Base-by-base conservation (phyloP, 2,113 vertebrate species). In the Gavia stellata region DNA sequence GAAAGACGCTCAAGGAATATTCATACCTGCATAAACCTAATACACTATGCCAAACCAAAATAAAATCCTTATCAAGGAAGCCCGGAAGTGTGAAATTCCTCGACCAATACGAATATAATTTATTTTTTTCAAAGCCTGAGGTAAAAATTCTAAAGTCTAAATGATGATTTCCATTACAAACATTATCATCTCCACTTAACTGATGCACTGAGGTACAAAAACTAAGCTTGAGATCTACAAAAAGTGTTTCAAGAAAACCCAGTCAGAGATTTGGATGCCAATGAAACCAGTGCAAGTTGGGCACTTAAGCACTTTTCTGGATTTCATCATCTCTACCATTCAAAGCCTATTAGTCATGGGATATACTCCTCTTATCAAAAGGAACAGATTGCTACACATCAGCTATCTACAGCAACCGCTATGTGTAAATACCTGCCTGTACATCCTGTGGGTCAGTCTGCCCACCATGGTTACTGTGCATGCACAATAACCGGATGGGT, bases 391-490 rank as follows among this genome's bases (percentile, higher is more conserved):
- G 80, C 67, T 23, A 53, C 50, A 75, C 71, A 52, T 3, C 34
- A 88, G 74, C 82, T 55, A 3, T 79, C 70, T 50, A 40, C 34
- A 73, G 95, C 65, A 93, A 65, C 85, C 2, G 20, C 81, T 68
- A 71, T 7, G 47, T 56, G 71, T 28, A 23, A 73, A 45, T 26
- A 65, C 44, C 74, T 83, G 88, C 86, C 20, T 12, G 36, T 21
- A 83, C 63, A 86, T 90, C 94, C 96, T 86, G 92, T 33, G 75
- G 82, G 58, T 66, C 71, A 45, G 24, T 0, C 47, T 80, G 91
- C 88, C 85, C 90, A 56, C 42, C 1, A 0, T 0, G 0, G 59
- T 23, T 7, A 13, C 88, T 2, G n/a, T 13, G 66, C 3, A 1
- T 0, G 19, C 81, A 97, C 96, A 94, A 95, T 94, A 3, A 84